Evolutionary conservation across 2,113 vertebrate genomes (phyloP), one percentile per base, ranked within the genome.

Genomic region (Gobiocypris rarus): DNA sequence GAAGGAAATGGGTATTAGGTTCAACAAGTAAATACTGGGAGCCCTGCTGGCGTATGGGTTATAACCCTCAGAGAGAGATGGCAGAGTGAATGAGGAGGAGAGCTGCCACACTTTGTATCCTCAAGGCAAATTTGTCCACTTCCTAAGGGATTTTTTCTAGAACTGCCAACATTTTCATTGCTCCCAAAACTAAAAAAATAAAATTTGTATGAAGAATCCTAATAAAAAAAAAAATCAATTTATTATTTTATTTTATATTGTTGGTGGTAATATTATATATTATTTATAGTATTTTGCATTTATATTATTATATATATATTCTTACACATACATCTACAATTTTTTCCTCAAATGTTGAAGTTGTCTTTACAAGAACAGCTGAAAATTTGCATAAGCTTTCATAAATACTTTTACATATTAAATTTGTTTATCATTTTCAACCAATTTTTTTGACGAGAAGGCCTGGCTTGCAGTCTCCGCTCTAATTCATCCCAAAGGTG

Each of bases 11-110:
- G 85, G 87, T 86, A 84, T 92, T 86, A 82, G 85, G 81, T 87
- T 90, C 73, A 81, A 89, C 77, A 88, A 88, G 90, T 89, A 88
- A 92, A 90, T 89, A 85, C 83, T 88, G 85, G 83, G 82, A 83
- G 85, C 75, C 52, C 82, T 89, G 77, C 77, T 85, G 69, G 81
- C 78, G 34, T 28, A 31, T 74, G 63, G 17, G 67, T 58, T 48
- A 71, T 45, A 52, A 45, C n/a, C 59, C 67, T 41, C 26, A 69
- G 38, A 2, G 38, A 78, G 34, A 41, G 34, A 43, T 7, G 8
- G 15, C 28, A 17, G 9, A 38, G 50, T 56, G 52, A 76, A 31
- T 56, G 50, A 41, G 28, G 6, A 71, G 3, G 9, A 76, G 28
- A 75, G 28, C 74, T 38, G 50, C 4, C 19, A 76, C 31, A 56